phyloP scores from a whole-genome alignment of 2,113 vertebrate genomes.

The Corapipo altera region DNA sequence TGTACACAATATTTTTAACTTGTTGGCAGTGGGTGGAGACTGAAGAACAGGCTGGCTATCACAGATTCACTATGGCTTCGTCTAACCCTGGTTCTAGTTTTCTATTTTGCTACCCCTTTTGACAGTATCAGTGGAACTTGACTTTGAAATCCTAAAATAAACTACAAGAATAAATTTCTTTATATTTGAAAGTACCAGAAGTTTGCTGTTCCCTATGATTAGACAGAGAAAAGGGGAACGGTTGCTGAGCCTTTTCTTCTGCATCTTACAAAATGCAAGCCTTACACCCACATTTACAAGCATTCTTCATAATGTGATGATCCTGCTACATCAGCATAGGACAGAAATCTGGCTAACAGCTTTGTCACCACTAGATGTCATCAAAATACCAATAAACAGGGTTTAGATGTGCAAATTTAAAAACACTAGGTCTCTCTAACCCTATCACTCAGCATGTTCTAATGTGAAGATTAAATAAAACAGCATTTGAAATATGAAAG shows the following conservation, averaged over 20 bases:
- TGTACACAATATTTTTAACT: background rate
- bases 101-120: background rate
- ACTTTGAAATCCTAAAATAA: background rate
- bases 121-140: background rate
- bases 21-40: background rate
- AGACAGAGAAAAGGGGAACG: background rate
- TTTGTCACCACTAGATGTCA: constrained; percentile 76
- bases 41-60: background rate
- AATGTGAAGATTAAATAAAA: constrained; percentile 59
- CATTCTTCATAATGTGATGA: background rate
- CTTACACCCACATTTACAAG: background rate
- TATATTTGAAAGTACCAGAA: background rate
- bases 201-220: background rate
- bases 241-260: background rate
- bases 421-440: constrained; percentile 31
- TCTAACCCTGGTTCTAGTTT: background rate
- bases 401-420: background rate
- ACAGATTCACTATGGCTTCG: background rate
- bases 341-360: background rate
- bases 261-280: background rate
- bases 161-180: background rate
- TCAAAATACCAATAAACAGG: constrained; percentile 66
- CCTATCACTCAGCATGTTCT: constrained; percentile 58
- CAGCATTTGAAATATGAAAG: constrained; percentile 61
- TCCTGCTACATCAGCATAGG: background rate